A percentile compares a stretch with the other conserved stretches of the same genome.
Evolutionary conservation across 2,888 invertebrate species (phyloP).

Genomic region (Sphinx pinastri): DNA sequence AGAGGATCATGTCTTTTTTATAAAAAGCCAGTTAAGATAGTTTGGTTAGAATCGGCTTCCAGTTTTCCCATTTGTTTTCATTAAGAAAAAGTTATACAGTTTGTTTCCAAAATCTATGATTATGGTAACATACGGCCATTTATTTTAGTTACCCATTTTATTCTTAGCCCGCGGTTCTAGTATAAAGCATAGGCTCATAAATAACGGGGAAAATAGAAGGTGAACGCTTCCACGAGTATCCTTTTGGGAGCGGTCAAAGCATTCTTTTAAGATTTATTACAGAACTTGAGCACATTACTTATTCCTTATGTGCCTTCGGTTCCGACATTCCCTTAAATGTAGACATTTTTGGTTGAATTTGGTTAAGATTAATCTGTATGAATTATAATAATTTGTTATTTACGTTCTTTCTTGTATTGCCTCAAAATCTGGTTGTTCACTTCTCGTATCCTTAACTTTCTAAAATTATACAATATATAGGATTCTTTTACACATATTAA

Average conservation of each 20-base stretch:
- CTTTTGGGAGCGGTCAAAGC: slow-evolving; percentile 83
- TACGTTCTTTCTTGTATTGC: neutral
- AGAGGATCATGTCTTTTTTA: slow-evolving; percentile 43
- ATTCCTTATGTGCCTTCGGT: slow-evolving; percentile 78
- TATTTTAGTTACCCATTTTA: slow-evolving; percentile 82
- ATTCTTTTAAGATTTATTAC: slow-evolving; percentile 84
- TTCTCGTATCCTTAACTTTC: neutral
- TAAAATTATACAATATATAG: no score
- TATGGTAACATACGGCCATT: slow-evolving; percentile 74
- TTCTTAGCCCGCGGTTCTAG: slow-evolving; percentile 79
- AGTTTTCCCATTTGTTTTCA: slow-evolving; percentile 69
- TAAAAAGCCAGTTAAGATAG: slow-evolving; percentile 54
- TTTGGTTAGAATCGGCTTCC: slow-evolving; percentile 49
- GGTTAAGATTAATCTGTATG: slow-evolving; percentile 13
- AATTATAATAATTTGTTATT: slow-evolving; percentile 12
- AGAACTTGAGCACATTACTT: slow-evolving; percentile 82
- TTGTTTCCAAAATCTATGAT: slow-evolving; percentile 70
- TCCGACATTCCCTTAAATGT: slow-evolving; percentile 66
- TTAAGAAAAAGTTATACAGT: slow-evolving; percentile 63
- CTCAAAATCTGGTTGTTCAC: neutral
- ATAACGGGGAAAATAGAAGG: slow-evolving; percentile 82
- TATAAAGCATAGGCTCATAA: slow-evolving; percentile 82
- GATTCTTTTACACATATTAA: no score
- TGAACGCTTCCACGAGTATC: slow-evolving; percentile 82
- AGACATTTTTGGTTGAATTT: slow-evolving; percentile 51